Base-by-base conservation (phyloP, 2,797 vertebrate species). In the Myotis pilosus region DNA sequence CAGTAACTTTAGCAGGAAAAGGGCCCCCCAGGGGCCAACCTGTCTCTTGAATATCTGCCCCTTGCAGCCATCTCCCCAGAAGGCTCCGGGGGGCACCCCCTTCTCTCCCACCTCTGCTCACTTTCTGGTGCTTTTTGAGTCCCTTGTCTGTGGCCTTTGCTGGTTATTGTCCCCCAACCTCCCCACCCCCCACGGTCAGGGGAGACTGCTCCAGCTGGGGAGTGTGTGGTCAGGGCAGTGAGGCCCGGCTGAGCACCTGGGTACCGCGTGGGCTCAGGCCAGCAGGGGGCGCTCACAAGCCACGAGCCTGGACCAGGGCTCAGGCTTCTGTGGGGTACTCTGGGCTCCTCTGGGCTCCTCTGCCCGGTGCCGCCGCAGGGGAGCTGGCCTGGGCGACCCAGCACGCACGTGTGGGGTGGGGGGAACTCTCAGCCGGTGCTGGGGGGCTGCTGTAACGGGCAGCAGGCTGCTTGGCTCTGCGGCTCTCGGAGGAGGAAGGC, bases 241-340 rank as follows among this genome's bases (percentile, higher is more conserved):
- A 6, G 23, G 55, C 28, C 3, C 2, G 36, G n/a, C 53, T 4
- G 51, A 36, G 55, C n/a, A 36, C 60, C 72, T 16, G 8, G 30
- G 72, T 33, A 79, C 8, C 10, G 8, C 25, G 44, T 0, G 17
- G 57, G 36, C 36, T 62, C 2, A 0, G 71, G 64, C 51, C 96
- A 0, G 95, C 85, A 96, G 96, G 89, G 69, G 95, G 95, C 85
- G 60, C 84, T 57, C 33, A 0, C 28, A 78, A 96, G 93, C 96
- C 1, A 0, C 0, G 0, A 84, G 55, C 87, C 57, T 8, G 74
- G 30, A 51, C 13, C 0, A 0, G 2, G 0, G 19, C 38, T 33
- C 22, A 0, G 15, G 36, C 30, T 64, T 36, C 16, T 0, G 2
- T 33, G 13, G 44, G 6, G n/a, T 0, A 0, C 12, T 3, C 36